Percentiles rank a stretch among this genome's conserved stretches.
Evolutionary conservation across 1,140 invertebrate species (phyloP).

Genomic region (Hypothenemus hampei): DNA sequence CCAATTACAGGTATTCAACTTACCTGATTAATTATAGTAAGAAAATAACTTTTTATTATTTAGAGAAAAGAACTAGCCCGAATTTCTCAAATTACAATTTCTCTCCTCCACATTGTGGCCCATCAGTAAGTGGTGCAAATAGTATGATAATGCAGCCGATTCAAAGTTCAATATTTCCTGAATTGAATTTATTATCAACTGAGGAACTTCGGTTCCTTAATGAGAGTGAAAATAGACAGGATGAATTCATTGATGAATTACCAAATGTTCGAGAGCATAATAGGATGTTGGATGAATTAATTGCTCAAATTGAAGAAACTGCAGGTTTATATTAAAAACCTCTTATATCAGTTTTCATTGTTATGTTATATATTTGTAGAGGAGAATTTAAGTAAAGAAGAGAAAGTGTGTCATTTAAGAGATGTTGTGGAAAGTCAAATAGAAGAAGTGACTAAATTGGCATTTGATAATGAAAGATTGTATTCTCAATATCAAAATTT

Average conservation of each 20-base stretch:
- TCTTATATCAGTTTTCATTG: not conserved
- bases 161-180: conserved; percentile 51
- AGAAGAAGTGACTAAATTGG: conserved; percentile 61
- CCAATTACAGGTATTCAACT: conserved; percentile 37
- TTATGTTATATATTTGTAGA: conserved; percentile 45
- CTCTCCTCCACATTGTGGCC: too few species aligned
- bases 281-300: conserved; percentile 62
- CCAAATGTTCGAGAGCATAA: conserved; percentile 62
- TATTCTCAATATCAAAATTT: conserved; percentile 64
- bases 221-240: conserved; percentile 60
- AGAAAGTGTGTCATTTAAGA: conserved; percentile 57
- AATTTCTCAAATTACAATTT: conserved; percentile 36
- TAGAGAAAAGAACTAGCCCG: conserved; percentile 36
- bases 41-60: conserved; percentile 28
- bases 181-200: conserved; percentile 59
- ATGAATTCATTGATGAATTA: conserved; percentile 65
- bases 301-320: conserved; percentile 65
- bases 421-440: conserved; percentile 58
- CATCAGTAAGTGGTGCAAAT: too few species aligned
- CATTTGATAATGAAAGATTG: conserved; percentile 63
- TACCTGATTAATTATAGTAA: conserved; percentile 9
- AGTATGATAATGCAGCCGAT: too few species aligned
- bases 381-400: conserved; percentile 63
- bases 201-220: conserved; percentile 65
- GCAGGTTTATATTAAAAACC: conserved; percentile 50